These are phyloP conservation scores for Trichonephila clavata DNA, from an alignment of 1,140 invertebrate species.

Conservation along the genomic window DNA sequence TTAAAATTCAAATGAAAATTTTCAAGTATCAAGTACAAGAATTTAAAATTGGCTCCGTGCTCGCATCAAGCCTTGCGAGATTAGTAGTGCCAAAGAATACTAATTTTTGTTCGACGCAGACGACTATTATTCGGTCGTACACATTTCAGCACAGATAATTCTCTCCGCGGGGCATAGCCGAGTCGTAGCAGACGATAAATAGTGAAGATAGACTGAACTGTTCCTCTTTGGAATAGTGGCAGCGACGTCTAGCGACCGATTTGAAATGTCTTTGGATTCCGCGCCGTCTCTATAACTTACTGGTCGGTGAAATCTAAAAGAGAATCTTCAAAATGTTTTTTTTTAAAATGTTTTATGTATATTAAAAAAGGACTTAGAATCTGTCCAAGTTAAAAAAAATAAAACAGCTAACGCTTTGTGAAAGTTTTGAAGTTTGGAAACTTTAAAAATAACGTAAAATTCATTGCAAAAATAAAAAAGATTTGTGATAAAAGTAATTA, in stretches of 20 bases:
- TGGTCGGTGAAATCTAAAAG: not conserved
- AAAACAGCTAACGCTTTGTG: no score
- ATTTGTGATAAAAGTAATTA: no score
- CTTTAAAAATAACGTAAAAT: no score
- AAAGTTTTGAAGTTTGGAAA: no score
- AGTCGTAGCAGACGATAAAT: conserved; percentile 15
- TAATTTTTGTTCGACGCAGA: not conserved
- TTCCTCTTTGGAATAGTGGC: conserved; percentile 20
- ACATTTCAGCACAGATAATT: conserved; percentile 17
- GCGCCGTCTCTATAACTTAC: not conserved
- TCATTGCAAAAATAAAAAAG: no score
- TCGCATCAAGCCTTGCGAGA: not conserved
- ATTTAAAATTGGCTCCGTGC: not conserved
- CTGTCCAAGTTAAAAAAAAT: no score
- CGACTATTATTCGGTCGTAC: not conserved
- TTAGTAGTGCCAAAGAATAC: not conserved
- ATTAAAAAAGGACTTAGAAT: no score
- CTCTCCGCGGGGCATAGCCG: not conserved
- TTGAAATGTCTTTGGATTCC: not conserved
- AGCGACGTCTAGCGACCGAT: conserved; percentile 16
- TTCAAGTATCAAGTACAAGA: not conserved
- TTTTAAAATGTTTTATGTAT: no score
- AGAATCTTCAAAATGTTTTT: no score
- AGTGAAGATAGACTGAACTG: conserved; percentile 20
- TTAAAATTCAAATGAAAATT: not conserved